These are phyloP conservation scores for Harpalus rufipes DNA, from an alignment of 2,888 invertebrate species.

Conservation along the genomic window DNA sequence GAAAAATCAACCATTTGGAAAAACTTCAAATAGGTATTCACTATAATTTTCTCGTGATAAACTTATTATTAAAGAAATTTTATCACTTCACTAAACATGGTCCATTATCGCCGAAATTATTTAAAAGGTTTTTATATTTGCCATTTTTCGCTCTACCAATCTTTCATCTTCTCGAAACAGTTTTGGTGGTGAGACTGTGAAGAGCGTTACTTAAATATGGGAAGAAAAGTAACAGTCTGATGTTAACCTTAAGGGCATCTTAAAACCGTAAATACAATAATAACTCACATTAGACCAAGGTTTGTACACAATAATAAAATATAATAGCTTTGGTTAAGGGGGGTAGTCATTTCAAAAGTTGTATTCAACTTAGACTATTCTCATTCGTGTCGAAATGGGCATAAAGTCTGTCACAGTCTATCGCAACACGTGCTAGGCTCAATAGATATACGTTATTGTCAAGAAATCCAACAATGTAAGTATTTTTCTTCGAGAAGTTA, in stretches of 20 bases:
- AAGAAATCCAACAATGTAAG: conserved; percentile 62
- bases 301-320: conserved; percentile 71
- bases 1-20: conserved; percentile 52
- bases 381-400: not conserved
- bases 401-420: conserved; percentile 46
- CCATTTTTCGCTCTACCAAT: conserved; percentile 51
- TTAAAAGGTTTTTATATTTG: conserved; percentile 61
- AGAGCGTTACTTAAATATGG: not conserved
- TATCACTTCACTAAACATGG: conserved; percentile 62
- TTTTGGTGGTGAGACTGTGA: conserved; percentile 43
- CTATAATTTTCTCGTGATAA: conserved; percentile 66
- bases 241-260: conserved; percentile 56
- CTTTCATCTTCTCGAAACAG: conserved; percentile 38
- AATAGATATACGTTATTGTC: conserved; percentile 53
- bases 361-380: conserved; percentile 24
- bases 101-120: conserved; percentile 58
- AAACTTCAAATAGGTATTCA: conserved; percentile 48
- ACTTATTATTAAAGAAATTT: conserved; percentile 64
- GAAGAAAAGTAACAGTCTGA: not conserved
- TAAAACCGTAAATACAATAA: conserved; percentile 70
- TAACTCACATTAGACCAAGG: conserved; percentile 69
- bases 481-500: conserved; percentile 65
- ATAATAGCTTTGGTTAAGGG: conserved; percentile 69
- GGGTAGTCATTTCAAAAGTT: conserved; percentile 3
- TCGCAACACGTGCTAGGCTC: conserved; percentile 59